Percentiles rank a stretch among this genome's conserved stretches.
These are phyloP conservation scores for Crossocerus cetratus DNA, from an alignment of 2,888 invertebrate genomes.

Conservation along the genomic window DNA sequence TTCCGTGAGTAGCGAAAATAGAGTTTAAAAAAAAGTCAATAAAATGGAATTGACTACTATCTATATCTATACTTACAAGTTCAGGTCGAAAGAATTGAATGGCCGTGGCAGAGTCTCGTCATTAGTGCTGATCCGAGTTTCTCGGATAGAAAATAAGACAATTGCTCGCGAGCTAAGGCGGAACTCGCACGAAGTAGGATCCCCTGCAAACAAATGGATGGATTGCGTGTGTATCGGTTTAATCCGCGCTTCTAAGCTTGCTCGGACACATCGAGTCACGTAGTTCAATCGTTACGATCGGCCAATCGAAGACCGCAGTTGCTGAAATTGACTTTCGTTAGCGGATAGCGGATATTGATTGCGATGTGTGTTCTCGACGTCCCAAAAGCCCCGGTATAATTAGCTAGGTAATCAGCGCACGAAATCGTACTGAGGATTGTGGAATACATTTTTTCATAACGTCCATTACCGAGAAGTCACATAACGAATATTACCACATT, in stretches of 20 bases:
- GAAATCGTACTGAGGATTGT: too few relatives aligned
- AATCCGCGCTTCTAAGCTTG: conserved; percentile 47
- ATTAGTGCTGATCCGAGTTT: conserved; percentile 14
- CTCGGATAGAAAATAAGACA: conserved; percentile 11
- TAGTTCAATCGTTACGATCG: conserved; percentile 41
- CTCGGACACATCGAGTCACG: conserved; percentile 65
- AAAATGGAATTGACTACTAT: background rate
- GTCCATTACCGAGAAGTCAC: too few relatives aligned
- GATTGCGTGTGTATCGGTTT: conserved; percentile 41
- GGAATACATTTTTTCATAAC: too few relatives aligned
- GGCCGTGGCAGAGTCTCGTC: conserved; percentile 3
- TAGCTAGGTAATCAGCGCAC: too few relatives aligned
- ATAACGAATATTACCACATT: too few relatives aligned
- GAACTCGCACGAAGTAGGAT: conserved; percentile 9
- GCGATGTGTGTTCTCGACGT: background rate
- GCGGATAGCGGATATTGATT: conserved; percentile 5
- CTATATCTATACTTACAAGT: too few relatives aligned
- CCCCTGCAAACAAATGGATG: conserved; percentile 46
- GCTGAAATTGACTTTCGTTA: conserved; percentile 67
- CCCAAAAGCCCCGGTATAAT: too few relatives aligned
- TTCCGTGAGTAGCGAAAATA: too few relatives aligned
- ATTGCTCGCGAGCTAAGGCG: conserved; percentile 22
- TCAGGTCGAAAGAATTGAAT: too few relatives aligned
- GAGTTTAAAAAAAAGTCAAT: too few relatives aligned
- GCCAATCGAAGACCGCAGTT: conserved; percentile 14